A percentile compares a stretch with the other conserved stretches of the same genome.
phyloP scores from a whole-genome alignment of 2,888 invertebrate species.

The Abrostola triplasia region DNA sequence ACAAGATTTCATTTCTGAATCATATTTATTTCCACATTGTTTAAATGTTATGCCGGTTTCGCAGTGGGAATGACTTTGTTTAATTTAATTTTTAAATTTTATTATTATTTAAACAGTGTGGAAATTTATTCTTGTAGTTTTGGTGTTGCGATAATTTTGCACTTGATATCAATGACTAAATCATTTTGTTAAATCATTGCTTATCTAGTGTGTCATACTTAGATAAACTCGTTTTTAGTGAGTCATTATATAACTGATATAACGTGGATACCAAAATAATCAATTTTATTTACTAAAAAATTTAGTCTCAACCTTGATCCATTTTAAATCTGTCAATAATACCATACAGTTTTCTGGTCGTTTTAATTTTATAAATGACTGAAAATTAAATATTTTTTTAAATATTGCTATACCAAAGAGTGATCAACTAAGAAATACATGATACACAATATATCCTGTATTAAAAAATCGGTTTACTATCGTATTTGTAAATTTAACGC shows the following conservation, averaged over 20 bases:
- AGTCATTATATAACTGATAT: not conserved
- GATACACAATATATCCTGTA: no score
- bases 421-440: no score
- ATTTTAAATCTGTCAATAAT: no score
- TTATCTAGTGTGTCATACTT: constrained; percentile 13
- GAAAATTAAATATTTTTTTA: no score
- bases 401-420: no score
- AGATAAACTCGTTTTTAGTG: constrained; percentile 2
- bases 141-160: not conserved
- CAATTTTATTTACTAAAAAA: no score
- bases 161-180: not conserved
- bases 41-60: constrained; percentile 62
- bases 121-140: constrained; percentile 43
- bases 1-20: constrained; percentile 7
- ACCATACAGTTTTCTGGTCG: no score
- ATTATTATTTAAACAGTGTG: constrained; percentile 62
- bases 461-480: no score
- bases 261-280: no score
- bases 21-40: constrained; percentile 68
- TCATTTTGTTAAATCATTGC: constrained; percentile 1
- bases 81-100: constrained; percentile 24
- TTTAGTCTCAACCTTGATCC: no score
- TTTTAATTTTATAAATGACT: no score
- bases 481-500: no score
- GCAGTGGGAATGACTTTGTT: constrained; percentile 70